Conservation (phyloP, 2,113 vertebrate genomes). For the Urocynchramus pylzowi region DNA sequence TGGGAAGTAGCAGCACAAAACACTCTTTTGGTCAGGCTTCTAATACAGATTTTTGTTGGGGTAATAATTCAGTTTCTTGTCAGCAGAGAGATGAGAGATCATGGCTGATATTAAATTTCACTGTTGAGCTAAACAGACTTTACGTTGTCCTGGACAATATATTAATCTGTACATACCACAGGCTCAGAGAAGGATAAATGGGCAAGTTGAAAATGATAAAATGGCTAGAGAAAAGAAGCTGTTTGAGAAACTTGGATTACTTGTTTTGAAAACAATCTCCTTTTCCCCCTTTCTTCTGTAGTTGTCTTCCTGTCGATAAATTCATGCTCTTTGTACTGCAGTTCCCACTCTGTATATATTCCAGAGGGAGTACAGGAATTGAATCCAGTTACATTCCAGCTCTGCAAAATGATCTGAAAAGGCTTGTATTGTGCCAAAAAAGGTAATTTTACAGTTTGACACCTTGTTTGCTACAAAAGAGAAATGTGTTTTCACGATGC, state of each 20-base stretch:
- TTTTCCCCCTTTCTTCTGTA: background rate
- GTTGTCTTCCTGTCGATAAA: background rate
- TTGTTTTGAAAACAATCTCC: background rate
- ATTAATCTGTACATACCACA: background rate
- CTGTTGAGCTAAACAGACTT: background rate
- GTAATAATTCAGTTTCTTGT: background rate
- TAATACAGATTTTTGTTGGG: background rate
- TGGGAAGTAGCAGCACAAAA: background rate
- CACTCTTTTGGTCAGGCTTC: background rate
- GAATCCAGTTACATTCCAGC: background rate
- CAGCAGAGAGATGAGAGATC: background rate
- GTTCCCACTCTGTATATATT: background rate
- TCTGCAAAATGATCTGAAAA: background rate
- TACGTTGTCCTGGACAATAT: background rate
- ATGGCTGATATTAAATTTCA: background rate
- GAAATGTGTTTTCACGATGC: background rate
- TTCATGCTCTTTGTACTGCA: background rate
- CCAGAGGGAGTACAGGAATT: background rate
- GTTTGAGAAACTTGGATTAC: background rate
- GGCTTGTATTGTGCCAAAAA: background rate
- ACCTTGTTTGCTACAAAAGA: background rate
- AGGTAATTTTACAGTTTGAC: background rate
- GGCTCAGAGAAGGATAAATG: background rate
- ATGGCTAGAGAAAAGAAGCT: background rate
- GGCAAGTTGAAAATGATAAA: background rate